These are phyloP conservation scores for Carterocephalus palaemon DNA, from an alignment of 2,888 invertebrate species.

Conservation along the genomic window DNA sequence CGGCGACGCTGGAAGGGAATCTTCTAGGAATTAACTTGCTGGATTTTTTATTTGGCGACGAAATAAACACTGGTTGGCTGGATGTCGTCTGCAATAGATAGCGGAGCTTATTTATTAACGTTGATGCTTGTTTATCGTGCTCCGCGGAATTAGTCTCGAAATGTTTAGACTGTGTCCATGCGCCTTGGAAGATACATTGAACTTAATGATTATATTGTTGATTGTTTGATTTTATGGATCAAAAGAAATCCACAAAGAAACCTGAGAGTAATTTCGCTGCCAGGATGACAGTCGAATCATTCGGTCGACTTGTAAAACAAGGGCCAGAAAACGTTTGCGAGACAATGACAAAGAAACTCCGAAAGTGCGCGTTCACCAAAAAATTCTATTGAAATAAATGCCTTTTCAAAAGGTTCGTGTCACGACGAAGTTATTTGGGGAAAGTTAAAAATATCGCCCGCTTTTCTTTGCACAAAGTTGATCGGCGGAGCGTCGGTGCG, in stretches of 20 bases:
- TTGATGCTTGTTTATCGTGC: background rate
- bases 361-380: slow-evolving; percentile 7
- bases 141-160: too few relatives aligned
- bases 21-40: slow-evolving; percentile 60
- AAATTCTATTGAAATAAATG: slow-evolving; percentile 20
- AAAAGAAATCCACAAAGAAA: background rate
- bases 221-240: background rate
- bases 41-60: slow-evolving; percentile 52
- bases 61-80: slow-evolving; percentile 32
- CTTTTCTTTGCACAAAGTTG: slow-evolving; percentile 21
- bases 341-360: background rate
- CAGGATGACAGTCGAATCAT: background rate
- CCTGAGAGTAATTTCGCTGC: background rate
- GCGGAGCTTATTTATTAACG: slow-evolving; percentile 6
- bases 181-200: too few relatives aligned
- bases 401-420: slow-evolving; percentile 17
- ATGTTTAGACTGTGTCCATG: too few relatives aligned
- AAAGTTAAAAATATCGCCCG: slow-evolving; percentile 17
- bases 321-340: background rate
- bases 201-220: background rate
- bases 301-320: background rate
- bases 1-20: slow-evolving; percentile 46
- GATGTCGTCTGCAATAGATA: slow-evolving; percentile 11
- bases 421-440: slow-evolving; percentile 10
- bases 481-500: slow-evolving; percentile 2